phyloP scores from a whole-genome alignment of 2,797 vertebrate species.

The Acanthurus leucopareius region DNA sequence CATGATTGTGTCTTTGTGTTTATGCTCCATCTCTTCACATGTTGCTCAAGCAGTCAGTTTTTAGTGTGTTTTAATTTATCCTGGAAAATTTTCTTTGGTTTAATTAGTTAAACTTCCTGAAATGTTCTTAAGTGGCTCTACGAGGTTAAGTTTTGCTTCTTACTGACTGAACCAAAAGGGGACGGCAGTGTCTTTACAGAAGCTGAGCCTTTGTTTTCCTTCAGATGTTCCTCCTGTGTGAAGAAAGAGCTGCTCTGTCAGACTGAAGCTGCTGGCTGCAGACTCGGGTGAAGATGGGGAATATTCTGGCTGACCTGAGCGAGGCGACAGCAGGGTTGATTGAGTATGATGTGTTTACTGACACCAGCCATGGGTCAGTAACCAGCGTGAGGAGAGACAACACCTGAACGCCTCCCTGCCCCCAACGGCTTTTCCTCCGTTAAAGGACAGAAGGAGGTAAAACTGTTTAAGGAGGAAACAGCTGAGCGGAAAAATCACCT shows the following conservation, averaged over 20 bases:
- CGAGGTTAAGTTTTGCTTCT: not conserved
- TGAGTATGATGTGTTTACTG: constrained; percentile 58
- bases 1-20: not conserved
- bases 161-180: not conserved
- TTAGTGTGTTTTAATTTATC: not conserved
- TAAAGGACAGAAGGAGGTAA: not conserved
- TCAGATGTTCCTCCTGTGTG: not conserved
- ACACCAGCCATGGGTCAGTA: constrained; percentile 19
- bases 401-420: constrained; percentile 15
- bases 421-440: constrained; percentile 2
- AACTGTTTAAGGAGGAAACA: not conserved
- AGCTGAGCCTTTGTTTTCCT: not conserved
- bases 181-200: not conserved
- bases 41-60: not conserved
- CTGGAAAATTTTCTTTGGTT: not conserved
- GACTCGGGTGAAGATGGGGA: not conserved
- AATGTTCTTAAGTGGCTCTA: not conserved
- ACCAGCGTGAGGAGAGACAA: not conserved
- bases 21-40: not conserved
- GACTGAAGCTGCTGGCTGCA: not conserved
- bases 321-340: constrained; percentile 37
- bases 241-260: not conserved
- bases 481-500: no score
- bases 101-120: not conserved
- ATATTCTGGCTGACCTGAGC: constrained; percentile 16